These are phyloP conservation scores for Drosophila imparisetae DNA, from an alignment of 2,888 invertebrate genomes.

Conservation along the genomic window DNA sequence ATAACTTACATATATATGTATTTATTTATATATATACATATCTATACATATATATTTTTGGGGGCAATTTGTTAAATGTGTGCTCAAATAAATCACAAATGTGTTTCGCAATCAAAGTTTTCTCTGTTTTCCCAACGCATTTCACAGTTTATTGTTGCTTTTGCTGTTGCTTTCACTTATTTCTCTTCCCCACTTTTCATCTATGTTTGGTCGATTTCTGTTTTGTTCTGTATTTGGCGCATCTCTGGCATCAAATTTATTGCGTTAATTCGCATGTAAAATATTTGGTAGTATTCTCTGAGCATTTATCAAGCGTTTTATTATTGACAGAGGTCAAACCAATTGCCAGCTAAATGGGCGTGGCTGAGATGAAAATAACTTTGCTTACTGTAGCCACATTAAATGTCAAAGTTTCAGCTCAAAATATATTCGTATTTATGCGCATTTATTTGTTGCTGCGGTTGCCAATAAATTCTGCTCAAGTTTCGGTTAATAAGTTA, in stretches of 20 bases:
- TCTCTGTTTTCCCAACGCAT: slow-evolving; percentile 48
- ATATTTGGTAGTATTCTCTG: slow-evolving; percentile 70
- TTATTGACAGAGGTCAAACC: slow-evolving; percentile 71
- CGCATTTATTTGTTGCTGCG: slow-evolving; percentile 54
- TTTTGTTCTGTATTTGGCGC: slow-evolving; percentile 28
- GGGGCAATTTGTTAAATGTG: slow-evolving; percentile 77
- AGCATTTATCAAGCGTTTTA: slow-evolving; percentile 80
- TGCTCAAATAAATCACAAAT: slow-evolving; percentile 79
- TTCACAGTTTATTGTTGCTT: slow-evolving; percentile 46
- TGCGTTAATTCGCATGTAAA: slow-evolving; percentile 80
- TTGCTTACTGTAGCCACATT: slow-evolving; percentile 25
- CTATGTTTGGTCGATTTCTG: slow-evolving; percentile 28
- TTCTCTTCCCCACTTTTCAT: background rate
- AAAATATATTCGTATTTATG: slow-evolving; percentile 63
- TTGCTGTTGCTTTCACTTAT: background rate
- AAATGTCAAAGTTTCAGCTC: slow-evolving; percentile 58
- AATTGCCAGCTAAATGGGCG: slow-evolving; percentile 6
- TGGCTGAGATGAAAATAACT: slow-evolving; percentile 40
- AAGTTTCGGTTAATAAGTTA: slow-evolving; percentile 61
- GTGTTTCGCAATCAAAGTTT: slow-evolving; percentile 77
- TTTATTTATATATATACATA: slow-evolving; percentile 13
- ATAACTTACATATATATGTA: slow-evolving; percentile 19
- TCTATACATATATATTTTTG: slow-evolving; percentile 31
- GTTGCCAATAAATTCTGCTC: slow-evolving; percentile 61
- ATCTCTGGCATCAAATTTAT: slow-evolving; percentile 69